Conservation (phyloP, 2,797 vertebrate species). For the Carduelis carduelis region DNA sequence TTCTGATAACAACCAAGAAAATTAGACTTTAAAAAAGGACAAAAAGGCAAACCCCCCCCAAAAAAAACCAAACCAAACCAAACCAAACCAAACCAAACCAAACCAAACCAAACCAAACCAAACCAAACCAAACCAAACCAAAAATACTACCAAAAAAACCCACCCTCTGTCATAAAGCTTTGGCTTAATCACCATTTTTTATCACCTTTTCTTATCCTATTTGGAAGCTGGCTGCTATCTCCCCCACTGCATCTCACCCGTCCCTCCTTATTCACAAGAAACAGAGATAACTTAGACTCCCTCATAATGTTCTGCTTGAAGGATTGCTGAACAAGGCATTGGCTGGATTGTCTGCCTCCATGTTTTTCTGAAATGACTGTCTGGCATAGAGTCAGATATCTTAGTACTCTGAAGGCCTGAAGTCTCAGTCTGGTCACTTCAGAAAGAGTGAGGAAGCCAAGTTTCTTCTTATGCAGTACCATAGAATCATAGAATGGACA, state of each 20-base stretch:
- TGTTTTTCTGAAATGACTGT: background rate
- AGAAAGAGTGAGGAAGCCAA: background rate
- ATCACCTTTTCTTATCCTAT: background rate
- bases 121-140: no score
- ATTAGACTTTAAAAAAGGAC: background rate
- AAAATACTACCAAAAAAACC: no score
- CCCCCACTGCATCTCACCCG: background rate
- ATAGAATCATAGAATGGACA: background rate
- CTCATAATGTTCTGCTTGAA: background rate
- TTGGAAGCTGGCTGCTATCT: background rate
- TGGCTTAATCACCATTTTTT: no score
- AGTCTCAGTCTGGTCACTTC: background rate
- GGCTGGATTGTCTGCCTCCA: background rate
- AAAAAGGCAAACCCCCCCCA: accelerated
- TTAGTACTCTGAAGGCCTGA: background rate
- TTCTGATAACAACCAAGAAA: background rate
- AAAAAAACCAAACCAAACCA: no score
- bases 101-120: no score
- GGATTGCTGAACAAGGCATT: background rate
- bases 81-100: no score
- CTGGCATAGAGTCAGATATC: background rate
- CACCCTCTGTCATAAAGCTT: accelerated
- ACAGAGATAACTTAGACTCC: background rate
- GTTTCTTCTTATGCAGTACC: accelerated
- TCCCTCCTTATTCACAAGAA: background rate